Evolutionary conservation across 2,113 vertebrate species (phyloP).

Genomic region (Ramphastos sulfuratus): DNA sequence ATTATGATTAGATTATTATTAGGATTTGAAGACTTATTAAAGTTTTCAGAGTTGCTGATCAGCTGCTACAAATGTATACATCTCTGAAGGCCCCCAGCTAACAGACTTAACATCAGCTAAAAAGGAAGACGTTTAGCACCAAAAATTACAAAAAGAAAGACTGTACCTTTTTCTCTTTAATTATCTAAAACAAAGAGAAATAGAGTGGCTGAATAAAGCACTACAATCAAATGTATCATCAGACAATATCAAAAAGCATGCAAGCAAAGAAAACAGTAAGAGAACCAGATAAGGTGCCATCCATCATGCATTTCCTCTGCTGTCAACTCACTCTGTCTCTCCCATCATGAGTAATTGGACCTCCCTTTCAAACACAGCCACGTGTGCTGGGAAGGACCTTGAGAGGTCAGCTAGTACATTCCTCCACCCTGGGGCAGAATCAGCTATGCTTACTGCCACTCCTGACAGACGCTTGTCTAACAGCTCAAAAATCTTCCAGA

Average conservation of each 20-base stretch:
- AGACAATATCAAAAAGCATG: background rate
- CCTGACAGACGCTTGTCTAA: background rate
- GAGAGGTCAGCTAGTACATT: conserved; percentile 22
- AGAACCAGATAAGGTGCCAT: conserved; percentile 17
- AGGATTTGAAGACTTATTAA: background rate
- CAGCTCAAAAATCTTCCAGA: conserved; percentile 38
- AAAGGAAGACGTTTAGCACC: background rate
- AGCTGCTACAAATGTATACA: background rate
- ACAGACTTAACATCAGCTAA: background rate
- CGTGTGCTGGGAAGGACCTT: conserved; percentile 31
- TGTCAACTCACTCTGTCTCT: background rate
- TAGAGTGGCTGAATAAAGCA: background rate
- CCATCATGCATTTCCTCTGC: conserved; percentile 46
- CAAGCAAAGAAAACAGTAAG: background rate
- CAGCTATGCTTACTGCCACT: background rate
- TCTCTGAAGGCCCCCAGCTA: background rate
- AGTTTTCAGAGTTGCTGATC: background rate
- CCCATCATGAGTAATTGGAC: conserved; percentile 33
- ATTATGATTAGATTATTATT: background rate
- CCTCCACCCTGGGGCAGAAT: background rate
- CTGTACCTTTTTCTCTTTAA: background rate
- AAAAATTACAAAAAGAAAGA: background rate
- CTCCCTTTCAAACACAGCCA: conserved; percentile 36
- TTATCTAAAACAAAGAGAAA: background rate
- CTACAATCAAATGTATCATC: background rate